Percentiles rank a stretch among this genome's conserved stretches.
Conservation (phyloP, 1,140 invertebrate genomes). For the Heliconius eleuchia region DNA sequence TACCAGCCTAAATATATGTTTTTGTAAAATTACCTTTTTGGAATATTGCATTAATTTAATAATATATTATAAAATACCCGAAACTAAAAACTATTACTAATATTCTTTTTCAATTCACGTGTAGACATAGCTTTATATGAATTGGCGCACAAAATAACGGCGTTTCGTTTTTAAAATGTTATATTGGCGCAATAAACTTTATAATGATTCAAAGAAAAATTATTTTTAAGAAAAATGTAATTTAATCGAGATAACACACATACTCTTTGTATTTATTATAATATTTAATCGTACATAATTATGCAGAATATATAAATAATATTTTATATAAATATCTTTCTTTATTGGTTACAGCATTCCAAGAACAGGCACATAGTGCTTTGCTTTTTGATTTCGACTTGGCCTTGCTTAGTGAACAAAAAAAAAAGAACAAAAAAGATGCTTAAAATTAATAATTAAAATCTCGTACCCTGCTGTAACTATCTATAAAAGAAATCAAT, state of each 20-base stretch:
- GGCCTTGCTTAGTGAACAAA: slow-evolving; percentile 29
- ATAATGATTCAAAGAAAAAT: slow-evolving; percentile 16
- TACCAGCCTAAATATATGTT: slow-evolving; percentile 18
- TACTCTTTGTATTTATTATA: not conserved
- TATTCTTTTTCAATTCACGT: not conserved
- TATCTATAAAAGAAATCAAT: not conserved
- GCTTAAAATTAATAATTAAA: not conserved
- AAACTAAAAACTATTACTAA: not conserved
- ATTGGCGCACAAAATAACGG: slow-evolving; percentile 11
- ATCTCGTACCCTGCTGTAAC: not conserved
- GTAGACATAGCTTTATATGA: not conserved
- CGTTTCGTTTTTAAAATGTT: slow-evolving; percentile 21
- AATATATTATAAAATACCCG: not conserved
- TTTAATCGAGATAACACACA: not conserved
- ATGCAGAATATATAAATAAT: not conserved
- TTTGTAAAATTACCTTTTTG: not conserved
- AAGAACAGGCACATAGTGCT: slow-evolving; percentile 7
- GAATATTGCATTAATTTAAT: not conserved
- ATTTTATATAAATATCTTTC: not conserved
- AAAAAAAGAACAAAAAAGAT: not conserved
- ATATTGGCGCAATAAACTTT: slow-evolving; percentile 14
- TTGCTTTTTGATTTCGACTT: slow-evolving; percentile 21
- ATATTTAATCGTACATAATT: not conserved
- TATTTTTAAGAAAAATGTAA: not conserved
- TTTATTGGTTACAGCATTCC: not conserved